These are phyloP conservation scores for Erebia palarica DNA, from an alignment of 2,888 invertebrate species.

Conservation along the genomic window DNA sequence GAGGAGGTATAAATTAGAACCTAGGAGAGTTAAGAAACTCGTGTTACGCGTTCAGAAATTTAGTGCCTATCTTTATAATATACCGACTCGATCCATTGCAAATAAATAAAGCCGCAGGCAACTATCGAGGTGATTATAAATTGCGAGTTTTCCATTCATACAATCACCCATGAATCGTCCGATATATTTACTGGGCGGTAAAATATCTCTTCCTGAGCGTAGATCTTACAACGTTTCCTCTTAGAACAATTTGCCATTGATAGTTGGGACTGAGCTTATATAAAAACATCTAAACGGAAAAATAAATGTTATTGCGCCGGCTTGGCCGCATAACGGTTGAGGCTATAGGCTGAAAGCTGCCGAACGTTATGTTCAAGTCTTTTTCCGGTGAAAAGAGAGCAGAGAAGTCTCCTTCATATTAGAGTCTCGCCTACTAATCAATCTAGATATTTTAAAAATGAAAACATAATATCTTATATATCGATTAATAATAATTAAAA, in stretches of 20 bases:
- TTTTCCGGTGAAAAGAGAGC: background rate
- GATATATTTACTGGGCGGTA: conserved; percentile 38
- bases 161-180: conserved; percentile 43
- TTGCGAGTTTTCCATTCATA: conserved; percentile 31
- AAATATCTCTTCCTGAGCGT: conserved; percentile 38
- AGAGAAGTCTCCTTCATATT: background rate
- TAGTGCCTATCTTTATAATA: conserved; percentile 21
- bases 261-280: conserved; percentile 18
- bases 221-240: conserved; percentile 42
- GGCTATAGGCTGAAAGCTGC: conserved; percentile 29
- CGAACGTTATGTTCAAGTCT: background rate
- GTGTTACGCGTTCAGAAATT: conserved; percentile 23
- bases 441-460: too few relatives aligned
- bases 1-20: background rate
- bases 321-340: conserved; percentile 50
- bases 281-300: conserved; percentile 32
- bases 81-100: conserved; percentile 13
- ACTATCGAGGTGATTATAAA: conserved; percentile 24
- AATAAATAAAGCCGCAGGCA: conserved; percentile 26
- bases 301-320: conserved; percentile 46
- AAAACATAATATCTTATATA: too few relatives aligned
- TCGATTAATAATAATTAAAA: too few relatives aligned
- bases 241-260: conserved; percentile 42
- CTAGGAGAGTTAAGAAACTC: conserved; percentile 4
- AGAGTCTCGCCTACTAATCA: background rate